Percentiles rank a stretch among this genome's conserved stretches.
Evolutionary conservation across 2,797 vertebrate species (phyloP).

Genomic region (Gila robusta): DNA sequence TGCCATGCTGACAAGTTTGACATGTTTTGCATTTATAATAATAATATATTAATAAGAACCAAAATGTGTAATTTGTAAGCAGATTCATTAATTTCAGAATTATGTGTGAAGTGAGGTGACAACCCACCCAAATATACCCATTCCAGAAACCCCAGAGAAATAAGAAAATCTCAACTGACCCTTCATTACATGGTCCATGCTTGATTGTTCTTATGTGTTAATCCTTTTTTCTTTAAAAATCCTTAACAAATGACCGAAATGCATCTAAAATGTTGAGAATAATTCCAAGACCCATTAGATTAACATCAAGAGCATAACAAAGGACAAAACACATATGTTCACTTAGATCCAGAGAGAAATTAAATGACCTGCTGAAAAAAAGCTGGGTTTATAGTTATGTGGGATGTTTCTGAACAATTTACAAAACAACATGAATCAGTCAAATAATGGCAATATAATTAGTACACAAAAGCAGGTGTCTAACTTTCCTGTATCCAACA

Average conservation of each 20-base stretch:
- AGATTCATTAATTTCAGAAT: constrained; percentile 3
- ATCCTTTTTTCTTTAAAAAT: constrained; percentile 69
- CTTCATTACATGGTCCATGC: constrained; percentile 66
- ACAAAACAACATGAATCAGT: not conserved
- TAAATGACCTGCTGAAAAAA: not conserved
- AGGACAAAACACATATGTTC: constrained; percentile 46
- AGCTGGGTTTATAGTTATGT: not conserved
- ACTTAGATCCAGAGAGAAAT: not conserved
- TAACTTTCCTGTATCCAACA: not conserved
- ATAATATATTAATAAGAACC: not conserved
- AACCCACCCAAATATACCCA: constrained; percentile 54
- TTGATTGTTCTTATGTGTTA: constrained; percentile 66
- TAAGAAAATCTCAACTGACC: constrained; percentile 68
- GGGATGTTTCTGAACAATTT: not conserved
- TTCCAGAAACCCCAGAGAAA: constrained; percentile 57
- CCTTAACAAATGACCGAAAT: constrained; percentile 66
- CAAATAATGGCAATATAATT: not conserved
- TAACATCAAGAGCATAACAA: constrained; percentile 49
- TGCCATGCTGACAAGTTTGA: not conserved
- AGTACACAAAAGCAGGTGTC: not conserved
- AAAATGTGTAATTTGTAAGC: not conserved
- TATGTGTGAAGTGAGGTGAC: constrained; percentile 29
- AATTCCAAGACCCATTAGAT: constrained; percentile 65
- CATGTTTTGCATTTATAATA: not conserved
- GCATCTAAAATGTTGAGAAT: constrained; percentile 69